Evolutionary conservation across 1,140 invertebrate species (phyloP), one percentile per base, ranked within the genome.

Genomic region (Elymnias hypermnestra): DNA sequence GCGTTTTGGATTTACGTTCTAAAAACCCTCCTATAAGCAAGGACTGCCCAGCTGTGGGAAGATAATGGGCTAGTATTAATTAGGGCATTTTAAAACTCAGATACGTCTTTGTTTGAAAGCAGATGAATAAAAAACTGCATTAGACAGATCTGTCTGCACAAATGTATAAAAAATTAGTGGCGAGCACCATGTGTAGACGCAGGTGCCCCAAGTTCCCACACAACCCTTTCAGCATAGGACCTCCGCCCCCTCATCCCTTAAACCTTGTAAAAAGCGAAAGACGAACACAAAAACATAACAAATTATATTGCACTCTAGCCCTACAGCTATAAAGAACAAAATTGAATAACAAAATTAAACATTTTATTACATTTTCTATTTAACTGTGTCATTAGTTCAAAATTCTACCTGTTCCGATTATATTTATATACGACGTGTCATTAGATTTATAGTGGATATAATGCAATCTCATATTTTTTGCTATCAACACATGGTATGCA

Each of bases 401-500:
- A 79, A 75, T 72, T 85, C 75, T 85, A 85, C 81, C 81, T 85
- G 81, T 85, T 72, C 63, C 69, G 70, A 84, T 84, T 68, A 73
- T 79, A 79, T 79, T 83, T 81, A 81, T 84, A 83, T 78, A 72
- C 56, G 75, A 64, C 76, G 76, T 78, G 72, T 85, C 78, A 83
- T 83, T 83, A 83, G 73, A 85, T 85, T 85, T 85, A 84, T 84
- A 81, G 75, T 79, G 62, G 74, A 81, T 77, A 77, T 78, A 78
- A 81, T 83, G 73, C 78, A 75, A 81, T 82, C 59, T 59, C 49
- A 55, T 64, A 69, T 14, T 84, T 84, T 83, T 81, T 82, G 67
- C 68, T 55, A 19, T 36, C 17, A 5, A 36, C 18, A 36, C 17
- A 33, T 33, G 29, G 1, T 33, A 33, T 33, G 29, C 29, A 33